Percentiles rank a stretch among this genome's conserved stretches.
Conservation (phyloP, 1,140 invertebrate species). For the Rhyacophila brunnea region DNA sequence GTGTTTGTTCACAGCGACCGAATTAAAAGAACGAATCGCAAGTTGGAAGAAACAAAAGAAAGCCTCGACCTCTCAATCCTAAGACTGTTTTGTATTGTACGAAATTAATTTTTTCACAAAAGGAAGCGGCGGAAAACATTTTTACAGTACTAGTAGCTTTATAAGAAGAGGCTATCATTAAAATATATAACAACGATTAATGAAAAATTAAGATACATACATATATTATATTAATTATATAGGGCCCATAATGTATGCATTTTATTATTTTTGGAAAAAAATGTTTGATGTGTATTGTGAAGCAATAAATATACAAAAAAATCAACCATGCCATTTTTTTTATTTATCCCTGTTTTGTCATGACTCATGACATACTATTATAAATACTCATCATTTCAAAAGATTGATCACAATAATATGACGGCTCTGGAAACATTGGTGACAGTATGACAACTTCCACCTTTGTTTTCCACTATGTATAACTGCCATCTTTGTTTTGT, state of each 20-base stretch:
- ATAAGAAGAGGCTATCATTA: not conserved
- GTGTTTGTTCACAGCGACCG: conserved; percentile 58
- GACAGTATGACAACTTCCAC: no score
- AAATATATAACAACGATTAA: not conserved
- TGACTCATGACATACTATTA: no score
- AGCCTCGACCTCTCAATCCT: conserved; percentile 43
- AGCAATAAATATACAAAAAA: conserved; percentile 4
- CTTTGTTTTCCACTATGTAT: no score
- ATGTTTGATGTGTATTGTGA: conserved; percentile 1
- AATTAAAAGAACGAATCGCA: conserved; percentile 75
- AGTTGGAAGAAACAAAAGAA: conserved; percentile 76
- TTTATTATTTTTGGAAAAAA: conserved; percentile 1
- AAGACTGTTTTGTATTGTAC: conserved; percentile 25
- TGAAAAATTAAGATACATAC: conserved; percentile 1
- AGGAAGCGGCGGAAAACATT: no score
- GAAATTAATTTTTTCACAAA: not conserved
- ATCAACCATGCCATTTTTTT: not conserved
- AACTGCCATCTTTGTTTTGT: no score
- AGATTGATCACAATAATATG: no score
- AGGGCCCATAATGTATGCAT: not conserved
- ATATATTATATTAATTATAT: conserved; percentile 1
- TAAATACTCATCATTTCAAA: no score
- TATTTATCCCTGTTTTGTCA: no score
- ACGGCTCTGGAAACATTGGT: no score
- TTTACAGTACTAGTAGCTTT: no score